Evolutionary conservation across 2,888 invertebrate genomes (phyloP), one percentile per base, ranked within the genome.

Genomic region (Diachrysia chrysitis): DNA sequence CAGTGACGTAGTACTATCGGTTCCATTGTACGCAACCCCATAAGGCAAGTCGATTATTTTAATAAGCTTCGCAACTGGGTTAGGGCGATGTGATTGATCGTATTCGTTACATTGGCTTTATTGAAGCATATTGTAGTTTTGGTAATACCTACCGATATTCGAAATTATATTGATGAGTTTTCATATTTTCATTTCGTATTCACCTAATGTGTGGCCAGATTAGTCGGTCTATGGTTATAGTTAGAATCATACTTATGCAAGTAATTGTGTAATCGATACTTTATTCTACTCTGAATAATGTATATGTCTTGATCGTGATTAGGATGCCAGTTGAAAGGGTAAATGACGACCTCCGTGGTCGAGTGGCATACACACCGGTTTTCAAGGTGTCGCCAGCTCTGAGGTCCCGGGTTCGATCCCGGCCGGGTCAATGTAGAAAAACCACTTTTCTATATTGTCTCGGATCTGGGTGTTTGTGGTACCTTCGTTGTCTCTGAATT

Each of bases 21-120:
- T 23, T 19, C 74, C 65, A 78, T 81, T 74, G 76, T 81, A 42
- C 67, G 60, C 53, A 58, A 54, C 65, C 23, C 66, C 74, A 81
- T 81, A 69, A 69, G 59, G 58, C 42, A 35, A 57, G 60, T 66
- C 66, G 65, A 78, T 72, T 79, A 79, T 79, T 63, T 71, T 78
- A 74, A 78, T 71, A 75, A 66, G 76, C 66, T 68, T 55, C 16
- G 53, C 75, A 74, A 81, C 63, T 78, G 48, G 82, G 71, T 78
- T 81, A 62, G 48, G 66, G 62, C 59, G 73, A 63, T 63, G 66
- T 53, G 73, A 73, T 78, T 73, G 73, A 63, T 66, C 42, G 37
- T 10, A n/a, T 35, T 57, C 63, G 56, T 17, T 48, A 35, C 66
- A 61, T 67, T 61, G 35, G 29, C 37, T 62, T 56, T 72, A 56